Base-by-base conservation (phyloP, 2,113 vertebrate genomes). In the Balaeniceps rex region DNA sequence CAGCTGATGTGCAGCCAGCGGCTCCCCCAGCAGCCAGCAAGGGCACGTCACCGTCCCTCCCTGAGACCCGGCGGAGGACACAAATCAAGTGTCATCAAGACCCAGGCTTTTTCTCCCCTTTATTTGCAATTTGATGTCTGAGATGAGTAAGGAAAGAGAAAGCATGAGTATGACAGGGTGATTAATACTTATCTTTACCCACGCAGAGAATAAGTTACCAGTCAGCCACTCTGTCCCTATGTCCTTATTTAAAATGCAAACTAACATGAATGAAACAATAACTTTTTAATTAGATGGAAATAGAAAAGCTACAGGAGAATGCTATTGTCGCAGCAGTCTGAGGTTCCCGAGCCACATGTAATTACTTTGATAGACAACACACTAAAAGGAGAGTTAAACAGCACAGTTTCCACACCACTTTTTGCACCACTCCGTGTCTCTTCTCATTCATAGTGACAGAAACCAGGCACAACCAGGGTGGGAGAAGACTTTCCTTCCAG, bases 221-320 rank as follows among this genome's bases (percentile, higher is more conserved):
- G 85, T 92, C 87, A 89, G 54, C 33, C 74, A 9, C 29, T 76
- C 75, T 36, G 58, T 18, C 74, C 77, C 55, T 22, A n/a, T 61
- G 68, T 77, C 57, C 52, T 54, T 64, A 52, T 75, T 83, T 87
- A 88, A 89, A 94, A 85, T 87, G 87, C 95, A 87, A 81, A 88
- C 75, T 47, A 51, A 61, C 57, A 6, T 15, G 23, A 77, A 82
- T 26, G 88, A 61, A 96, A 96, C 80, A 93, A 93, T 93, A 96
- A 94, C 15, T 3, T 90, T 96, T 93, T 94, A 90, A 97, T 97
- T 82, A 96, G 83, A 72, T 71, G 95, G 75, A 85, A 95, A 84
- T 12, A 63, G 72, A 83, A 90, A 71, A 93, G 66, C 87, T 89
- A 28, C 70, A 77, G 87, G 68, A 87, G 71, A 75, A 38, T 19